phyloP scores from a whole-genome alignment of 2,797 vertebrate genomes.

The Pseudotriccus pelzelni region DNA sequence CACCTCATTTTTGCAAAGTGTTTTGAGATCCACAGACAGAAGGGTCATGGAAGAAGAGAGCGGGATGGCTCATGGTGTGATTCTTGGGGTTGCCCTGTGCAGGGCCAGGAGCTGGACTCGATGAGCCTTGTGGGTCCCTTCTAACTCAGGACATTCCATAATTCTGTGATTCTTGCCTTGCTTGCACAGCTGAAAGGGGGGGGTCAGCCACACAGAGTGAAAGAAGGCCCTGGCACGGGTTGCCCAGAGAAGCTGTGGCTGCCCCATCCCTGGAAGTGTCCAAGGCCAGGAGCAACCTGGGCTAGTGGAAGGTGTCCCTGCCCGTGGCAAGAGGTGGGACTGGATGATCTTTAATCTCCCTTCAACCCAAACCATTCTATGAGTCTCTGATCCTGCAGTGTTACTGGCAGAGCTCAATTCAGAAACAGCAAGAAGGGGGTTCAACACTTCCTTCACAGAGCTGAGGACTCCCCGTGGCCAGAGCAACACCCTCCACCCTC shows the following conservation, averaged over 20 bases:
- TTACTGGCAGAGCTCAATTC: neutral
- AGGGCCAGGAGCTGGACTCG: neutral
- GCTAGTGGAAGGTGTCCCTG: neutral
- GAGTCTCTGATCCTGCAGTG: neutral
- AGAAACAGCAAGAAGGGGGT: neutral
- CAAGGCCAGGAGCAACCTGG: neutral
- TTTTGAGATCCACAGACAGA: neutral
- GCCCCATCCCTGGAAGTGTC: neutral
- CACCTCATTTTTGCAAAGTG: neutral
- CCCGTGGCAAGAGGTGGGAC: neutral
- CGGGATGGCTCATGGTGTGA: neutral
- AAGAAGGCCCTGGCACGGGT: neutral
- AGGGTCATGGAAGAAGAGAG: neutral
- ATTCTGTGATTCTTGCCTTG: neutral
- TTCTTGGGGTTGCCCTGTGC: neutral
- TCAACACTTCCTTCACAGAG: neutral
- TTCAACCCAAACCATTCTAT: neutral
- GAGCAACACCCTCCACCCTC: neutral
- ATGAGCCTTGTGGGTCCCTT: neutral
- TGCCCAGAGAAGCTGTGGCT: neutral
- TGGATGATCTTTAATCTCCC: neutral
- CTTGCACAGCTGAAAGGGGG: too few species aligned
- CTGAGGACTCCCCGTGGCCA: rapidly evolving
- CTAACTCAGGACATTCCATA: neutral
- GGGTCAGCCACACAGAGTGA: too few species aligned